Conservation (phyloP, 2,888 invertebrate species). For the Nephrocerus scutellatus region DNA sequence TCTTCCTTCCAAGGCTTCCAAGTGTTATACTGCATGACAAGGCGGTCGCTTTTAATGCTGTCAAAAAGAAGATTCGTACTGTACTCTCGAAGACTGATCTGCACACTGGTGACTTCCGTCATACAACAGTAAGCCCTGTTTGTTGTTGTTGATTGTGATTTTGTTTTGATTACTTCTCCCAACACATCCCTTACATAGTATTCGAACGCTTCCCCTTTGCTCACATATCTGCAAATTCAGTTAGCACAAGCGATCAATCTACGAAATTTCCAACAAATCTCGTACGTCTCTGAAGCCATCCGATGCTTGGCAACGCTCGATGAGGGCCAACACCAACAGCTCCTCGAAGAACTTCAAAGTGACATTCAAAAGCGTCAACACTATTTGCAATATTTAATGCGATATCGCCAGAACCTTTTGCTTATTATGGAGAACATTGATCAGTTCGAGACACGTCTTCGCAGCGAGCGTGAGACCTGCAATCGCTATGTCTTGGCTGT, state of each 20-base stretch:
- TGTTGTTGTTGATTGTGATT: neutral
- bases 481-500: slow-evolving; percentile 66
- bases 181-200: slow-evolving; percentile 25
- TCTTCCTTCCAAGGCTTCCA: slow-evolving; percentile 24
- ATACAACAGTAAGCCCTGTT: slow-evolving; percentile 49
- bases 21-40: slow-evolving; percentile 33
- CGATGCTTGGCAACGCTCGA: slow-evolving; percentile 70
- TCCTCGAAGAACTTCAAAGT: slow-evolving; percentile 65
- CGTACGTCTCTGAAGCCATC: slow-evolving; percentile 76
- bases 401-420: slow-evolving; percentile 73
- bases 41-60: slow-evolving; percentile 36
- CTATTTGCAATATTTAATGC: slow-evolving; percentile 74
- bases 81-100: slow-evolving; percentile 85
- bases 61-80: slow-evolving; percentile 79
- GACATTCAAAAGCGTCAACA: slow-evolving; percentile 72
- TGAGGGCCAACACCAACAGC: slow-evolving; percentile 61
- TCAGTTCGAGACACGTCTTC: slow-evolving; percentile 55
- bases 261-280: slow-evolving; percentile 67
- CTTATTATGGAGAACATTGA: slow-evolving; percentile 66
- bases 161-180: neutral
- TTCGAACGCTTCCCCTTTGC: slow-evolving; percentile 48
- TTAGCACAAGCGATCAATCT: slow-evolving; percentile 76
- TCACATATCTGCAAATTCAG: slow-evolving; percentile 65
- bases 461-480: slow-evolving; percentile 64
- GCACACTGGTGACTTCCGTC: slow-evolving; percentile 58